Conservation (phyloP, 2,797 vertebrate genomes). For the Neomorphus geoffroyi region DNA sequence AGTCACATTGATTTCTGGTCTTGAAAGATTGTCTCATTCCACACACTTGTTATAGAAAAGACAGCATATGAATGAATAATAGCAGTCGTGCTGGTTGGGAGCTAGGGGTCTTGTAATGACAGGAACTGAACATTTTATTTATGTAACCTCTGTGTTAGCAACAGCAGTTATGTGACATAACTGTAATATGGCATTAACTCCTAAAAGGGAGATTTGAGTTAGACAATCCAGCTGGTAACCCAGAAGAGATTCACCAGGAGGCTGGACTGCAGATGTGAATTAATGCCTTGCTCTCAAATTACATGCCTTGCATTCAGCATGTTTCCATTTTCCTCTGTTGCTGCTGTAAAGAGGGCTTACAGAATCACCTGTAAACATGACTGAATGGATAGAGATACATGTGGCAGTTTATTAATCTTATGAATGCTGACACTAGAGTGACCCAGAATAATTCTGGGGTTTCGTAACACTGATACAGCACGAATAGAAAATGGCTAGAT, state of each 20-base stretch:
- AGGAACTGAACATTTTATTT: slow-evolving; percentile 37
- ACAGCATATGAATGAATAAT: slow-evolving; percentile 12
- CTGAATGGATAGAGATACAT: slow-evolving; percentile 41
- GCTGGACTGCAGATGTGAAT: not conserved
- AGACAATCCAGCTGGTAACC: not conserved
- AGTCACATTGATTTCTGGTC: not conserved
- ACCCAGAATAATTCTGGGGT: slow-evolving; percentile 47
- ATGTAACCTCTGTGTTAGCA: slow-evolving; percentile 37
- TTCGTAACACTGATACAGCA: slow-evolving; percentile 37
- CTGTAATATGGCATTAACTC: slow-evolving; percentile 11
- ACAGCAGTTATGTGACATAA: slow-evolving; percentile 33
- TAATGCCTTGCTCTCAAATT: slow-evolving; percentile 51
- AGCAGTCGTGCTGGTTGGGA: not conserved
- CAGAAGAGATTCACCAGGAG: slow-evolving; percentile 6
- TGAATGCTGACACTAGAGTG: slow-evolving; percentile 18
- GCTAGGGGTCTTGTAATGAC: slow-evolving; percentile 15
- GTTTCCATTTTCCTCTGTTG: slow-evolving; percentile 25
- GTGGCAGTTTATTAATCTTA: slow-evolving; percentile 32
- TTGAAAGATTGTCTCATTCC: not conserved
- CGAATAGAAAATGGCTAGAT: not conserved
- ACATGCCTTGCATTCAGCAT: not conserved
- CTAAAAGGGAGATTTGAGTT: slow-evolving; percentile 1
- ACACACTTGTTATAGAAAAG: not conserved
- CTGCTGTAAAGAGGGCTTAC: not conserved
- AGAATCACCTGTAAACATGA: slow-evolving; percentile 36